Evolutionary conservation across 2,888 invertebrate genomes (phyloP).

Genomic region (Agrochola lota): DNA sequence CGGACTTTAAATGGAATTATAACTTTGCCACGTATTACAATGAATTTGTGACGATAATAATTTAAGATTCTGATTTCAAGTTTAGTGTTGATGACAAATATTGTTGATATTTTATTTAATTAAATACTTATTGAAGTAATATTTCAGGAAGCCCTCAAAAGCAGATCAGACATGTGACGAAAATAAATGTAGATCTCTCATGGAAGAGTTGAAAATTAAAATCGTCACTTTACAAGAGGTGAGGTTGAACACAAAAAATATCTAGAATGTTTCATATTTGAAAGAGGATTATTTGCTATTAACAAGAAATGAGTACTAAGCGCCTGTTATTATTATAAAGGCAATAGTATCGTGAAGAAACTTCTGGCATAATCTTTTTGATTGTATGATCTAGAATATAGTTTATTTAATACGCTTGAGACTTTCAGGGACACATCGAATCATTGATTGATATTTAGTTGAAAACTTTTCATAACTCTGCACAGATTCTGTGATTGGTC

Average conservation of each 20-base stretch:
- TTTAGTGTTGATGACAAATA: not conserved
- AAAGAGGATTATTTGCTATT: not conserved
- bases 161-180: slow-evolving; percentile 73
- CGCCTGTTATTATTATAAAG: not conserved
- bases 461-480: not conserved
- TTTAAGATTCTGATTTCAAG: not conserved
- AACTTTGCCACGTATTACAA: not conserved
- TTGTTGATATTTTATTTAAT: not conserved
- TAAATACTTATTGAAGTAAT: not conserved
- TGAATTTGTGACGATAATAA: not conserved
- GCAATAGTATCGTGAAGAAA: not conserved
- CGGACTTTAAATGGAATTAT: not conserved
- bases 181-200: slow-evolving; percentile 78
- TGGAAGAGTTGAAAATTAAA: slow-evolving; percentile 81
- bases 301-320: not conserved
- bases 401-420: not conserved
- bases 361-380: not conserved
- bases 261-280: not conserved
- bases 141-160: slow-evolving; percentile 56
- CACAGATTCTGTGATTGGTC: not conserved
- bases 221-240: slow-evolving; percentile 80
- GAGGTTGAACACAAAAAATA: slow-evolving; percentile 15
- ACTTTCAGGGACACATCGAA: not conserved
- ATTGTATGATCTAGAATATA: not conserved
- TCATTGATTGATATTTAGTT: not conserved